Percentiles rank a stretch among this genome's conserved stretches.
Evolutionary conservation across 2,888 invertebrate species (phyloP).

Genomic region (Macrosiphum euphorbiae): DNA sequence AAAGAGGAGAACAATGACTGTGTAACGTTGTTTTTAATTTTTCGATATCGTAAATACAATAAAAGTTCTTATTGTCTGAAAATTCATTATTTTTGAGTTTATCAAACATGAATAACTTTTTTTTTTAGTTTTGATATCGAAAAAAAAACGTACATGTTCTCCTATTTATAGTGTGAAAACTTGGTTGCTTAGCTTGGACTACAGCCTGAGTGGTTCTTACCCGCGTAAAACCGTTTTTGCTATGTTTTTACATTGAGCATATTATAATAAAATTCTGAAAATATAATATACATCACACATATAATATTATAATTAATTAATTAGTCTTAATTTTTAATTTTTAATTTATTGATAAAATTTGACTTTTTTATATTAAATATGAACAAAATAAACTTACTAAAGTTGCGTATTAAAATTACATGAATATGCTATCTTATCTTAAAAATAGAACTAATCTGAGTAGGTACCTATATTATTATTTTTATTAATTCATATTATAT

Average conservation of each 20-base stretch:
- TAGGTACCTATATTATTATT: not conserved
- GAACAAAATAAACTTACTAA: not conserved
- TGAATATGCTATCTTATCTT: not conserved
- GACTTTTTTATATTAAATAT: not conserved
- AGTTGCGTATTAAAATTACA: not conserved
- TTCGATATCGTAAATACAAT: no score
- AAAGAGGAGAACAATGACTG: no score
- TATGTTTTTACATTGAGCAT: not conserved
- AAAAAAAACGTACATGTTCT: no score
- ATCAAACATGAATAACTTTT: no score
- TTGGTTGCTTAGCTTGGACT: no score
- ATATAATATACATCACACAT: not conserved
- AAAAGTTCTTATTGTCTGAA: no score
- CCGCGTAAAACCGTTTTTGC: no score
- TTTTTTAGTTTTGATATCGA: no score
- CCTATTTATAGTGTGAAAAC: no score
- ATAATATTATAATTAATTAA: not conserved
- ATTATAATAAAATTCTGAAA: not conserved
- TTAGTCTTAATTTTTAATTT: not conserved
- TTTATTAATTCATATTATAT: not conserved
- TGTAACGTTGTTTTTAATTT: no score
- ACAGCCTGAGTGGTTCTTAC: no score
- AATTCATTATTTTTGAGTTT: no score
- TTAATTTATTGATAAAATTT: not conserved
- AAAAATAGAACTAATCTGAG: not conserved